Base-by-base conservation (phyloP, 1,140 invertebrate genomes). In the Antheraea mylitta region DNA sequence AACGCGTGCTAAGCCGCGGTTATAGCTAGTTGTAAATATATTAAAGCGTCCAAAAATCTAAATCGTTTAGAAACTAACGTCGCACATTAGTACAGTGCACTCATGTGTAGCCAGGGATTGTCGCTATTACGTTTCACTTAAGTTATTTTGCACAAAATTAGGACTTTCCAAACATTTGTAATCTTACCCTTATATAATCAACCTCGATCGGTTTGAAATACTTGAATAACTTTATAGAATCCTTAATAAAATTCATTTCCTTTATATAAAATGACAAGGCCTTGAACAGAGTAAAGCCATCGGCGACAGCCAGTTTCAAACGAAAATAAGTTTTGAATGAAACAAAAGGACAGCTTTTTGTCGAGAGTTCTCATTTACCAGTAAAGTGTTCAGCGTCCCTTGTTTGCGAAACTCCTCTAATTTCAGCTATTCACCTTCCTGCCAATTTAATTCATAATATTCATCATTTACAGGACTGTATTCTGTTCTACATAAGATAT, bases 381-480 rank as follows among this genome's bases (percentile, higher is more conserved):
- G 7, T 53, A 61, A 61, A 36, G 22, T n/a, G 61, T 37, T 63
- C 37, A 63, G 36, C 61, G 36, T 37, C 19, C 30, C 61, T 63
- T 63, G 61, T 63, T 63, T 63, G 37, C 30, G 61, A 63, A 37
- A 30, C 30, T 30, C 61, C 61, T 63, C 61, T 63, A 63, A 63
- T 63, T 63, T 63, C 61, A 63, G 61, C 61, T 37, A 63, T 63
- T 63, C 61, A 63, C 61, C 61, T 63, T 63, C 61, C 61, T 63
- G 37, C 22, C 61, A 37, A 63, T 63, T 63, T 30, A 63, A 63
- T 63, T 53, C 45, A 16, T 53, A 53, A 53, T 53, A 53, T 53
- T 53, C 11, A 53, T 16, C 45, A 53, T 53, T 53, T 16, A 16
- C 16, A 16, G 45, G 13, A 53, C 45, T 53, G 45, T 53, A 53